Conservation (phyloP, 1,140 invertebrate genomes). For the Papilio aristodemus region DNA sequence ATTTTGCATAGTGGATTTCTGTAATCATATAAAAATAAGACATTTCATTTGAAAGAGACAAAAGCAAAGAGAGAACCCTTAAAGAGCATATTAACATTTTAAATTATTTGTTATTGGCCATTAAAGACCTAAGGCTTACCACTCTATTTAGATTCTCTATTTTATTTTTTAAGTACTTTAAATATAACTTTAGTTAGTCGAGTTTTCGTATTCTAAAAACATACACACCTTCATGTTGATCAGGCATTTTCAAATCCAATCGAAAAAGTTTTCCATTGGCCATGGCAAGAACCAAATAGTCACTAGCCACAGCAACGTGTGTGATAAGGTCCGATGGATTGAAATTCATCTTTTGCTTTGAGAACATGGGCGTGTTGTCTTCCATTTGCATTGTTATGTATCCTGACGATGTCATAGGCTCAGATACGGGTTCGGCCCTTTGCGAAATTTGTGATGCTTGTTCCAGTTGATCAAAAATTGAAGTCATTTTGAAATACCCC, state of each 20-base stretch:
- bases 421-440: conserved; percentile 52
- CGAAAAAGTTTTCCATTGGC: conserved; percentile 89
- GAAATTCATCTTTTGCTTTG: conserved; percentile 89
- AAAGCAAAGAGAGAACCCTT: too few relatives aligned
- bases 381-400: conserved; percentile 86
- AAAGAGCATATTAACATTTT: not conserved
- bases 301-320: conserved; percentile 90
- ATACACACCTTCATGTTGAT: conserved; percentile 86
- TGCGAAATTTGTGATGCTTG: conserved; percentile 83
- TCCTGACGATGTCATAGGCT: conserved; percentile 81
- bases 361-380: conserved; percentile 88
- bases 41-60: too few relatives aligned
- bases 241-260: conserved; percentile 90
- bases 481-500: conserved; percentile 81
- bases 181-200: too few relatives aligned
- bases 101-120: too few relatives aligned
- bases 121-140: too few relatives aligned
- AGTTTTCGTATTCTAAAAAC: not conserved
- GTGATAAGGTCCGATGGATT: conserved; percentile 88
- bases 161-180: too few relatives aligned
- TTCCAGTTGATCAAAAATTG: conserved; percentile 89
- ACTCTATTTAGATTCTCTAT: too few relatives aligned
- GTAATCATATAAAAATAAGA: conserved; percentile 39
- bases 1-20: conserved; percentile 81
- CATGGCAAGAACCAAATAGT: conserved; percentile 91